Evolutionary conservation across 2,113 vertebrate species (phyloP).

Genomic region (Aramus guarauna): DNA sequence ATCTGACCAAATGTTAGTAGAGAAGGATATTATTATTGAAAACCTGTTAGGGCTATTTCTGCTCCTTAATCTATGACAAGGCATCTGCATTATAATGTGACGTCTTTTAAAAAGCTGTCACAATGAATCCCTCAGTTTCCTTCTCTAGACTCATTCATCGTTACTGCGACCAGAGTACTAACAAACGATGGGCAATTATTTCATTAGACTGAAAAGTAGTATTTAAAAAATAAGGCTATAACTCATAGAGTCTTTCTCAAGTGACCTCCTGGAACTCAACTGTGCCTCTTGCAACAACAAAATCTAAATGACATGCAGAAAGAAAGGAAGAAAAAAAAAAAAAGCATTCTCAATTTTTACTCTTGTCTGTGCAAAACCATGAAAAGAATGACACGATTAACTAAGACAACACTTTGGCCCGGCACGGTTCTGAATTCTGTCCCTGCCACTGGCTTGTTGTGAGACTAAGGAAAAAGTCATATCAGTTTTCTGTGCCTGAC

Average conservation of each 20-base stretch:
- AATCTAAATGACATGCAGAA: not conserved
- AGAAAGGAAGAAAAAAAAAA: not conserved
- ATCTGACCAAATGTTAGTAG: constrained; percentile 43
- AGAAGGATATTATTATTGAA: constrained; percentile 56
- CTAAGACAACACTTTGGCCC: not conserved
- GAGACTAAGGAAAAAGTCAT: not conserved
- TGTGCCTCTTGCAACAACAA: not conserved
- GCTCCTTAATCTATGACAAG: constrained; percentile 8
- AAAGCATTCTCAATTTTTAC: not conserved
- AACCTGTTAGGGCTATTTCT: constrained; percentile 52
- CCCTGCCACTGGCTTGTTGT: not conserved
- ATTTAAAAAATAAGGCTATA: constrained; percentile 65
- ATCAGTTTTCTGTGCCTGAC: not conserved
- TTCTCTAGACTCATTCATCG: constrained; percentile 70
- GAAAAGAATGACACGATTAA: not conserved
- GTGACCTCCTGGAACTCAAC: constrained; percentile 19
- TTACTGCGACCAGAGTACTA: constrained; percentile 68
- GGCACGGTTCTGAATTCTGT: not conserved
- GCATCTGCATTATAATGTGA: constrained; percentile 63
- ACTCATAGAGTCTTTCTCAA: constrained; percentile 14
- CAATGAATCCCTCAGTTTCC: constrained; percentile 60
- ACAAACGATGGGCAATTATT: constrained; percentile 70
- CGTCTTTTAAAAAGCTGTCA: constrained; percentile 61
- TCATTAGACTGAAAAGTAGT: constrained; percentile 63
- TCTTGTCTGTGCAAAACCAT: not conserved